Percentiles rank a stretch among this genome's conserved stretches.
Conservation (phyloP, 2,888 invertebrate genomes). For the Leptinotarsa rubiginosa region DNA sequence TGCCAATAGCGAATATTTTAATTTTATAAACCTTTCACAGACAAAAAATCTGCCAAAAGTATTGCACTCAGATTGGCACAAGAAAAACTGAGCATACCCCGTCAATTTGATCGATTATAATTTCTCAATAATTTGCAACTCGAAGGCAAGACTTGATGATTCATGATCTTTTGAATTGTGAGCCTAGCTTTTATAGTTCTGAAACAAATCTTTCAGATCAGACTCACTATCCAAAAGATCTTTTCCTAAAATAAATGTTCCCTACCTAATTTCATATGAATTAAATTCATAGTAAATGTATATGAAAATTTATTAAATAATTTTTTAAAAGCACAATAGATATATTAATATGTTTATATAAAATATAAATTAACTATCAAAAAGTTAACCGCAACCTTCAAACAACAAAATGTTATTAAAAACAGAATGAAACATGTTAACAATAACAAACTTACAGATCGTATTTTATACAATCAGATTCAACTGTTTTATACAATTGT, state of each 20-base stretch:
- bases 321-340: constrained; percentile 52
- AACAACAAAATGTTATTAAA: constrained; percentile 48
- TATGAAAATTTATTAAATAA: constrained; percentile 53
- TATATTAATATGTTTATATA: constrained; percentile 53
- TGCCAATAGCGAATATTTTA: constrained; percentile 21
- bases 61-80: constrained; percentile 39
- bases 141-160: constrained; percentile 21
- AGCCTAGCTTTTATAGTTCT: neutral
- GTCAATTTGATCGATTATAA: neutral
- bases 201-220: neutral
- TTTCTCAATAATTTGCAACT: constrained; percentile 4
- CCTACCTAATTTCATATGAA: constrained; percentile 46
- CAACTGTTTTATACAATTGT: constrained; percentile 51
- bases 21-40: constrained; percentile 20
- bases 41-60: constrained; percentile 30
- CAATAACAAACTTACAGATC: constrained; percentile 50
- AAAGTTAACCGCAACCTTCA: constrained; percentile 57
- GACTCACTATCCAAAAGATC: constrained; percentile 15
- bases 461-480: constrained; percentile 48
- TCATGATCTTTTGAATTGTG: constrained; percentile 13
- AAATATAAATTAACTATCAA: constrained; percentile 55
- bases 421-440: constrained; percentile 50
- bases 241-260: constrained; percentile 17
- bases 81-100: constrained; percentile 13
- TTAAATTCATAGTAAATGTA: constrained; percentile 50